Conservation (phyloP, 2,888 invertebrate genomes). For the Macropis europaea region DNA sequence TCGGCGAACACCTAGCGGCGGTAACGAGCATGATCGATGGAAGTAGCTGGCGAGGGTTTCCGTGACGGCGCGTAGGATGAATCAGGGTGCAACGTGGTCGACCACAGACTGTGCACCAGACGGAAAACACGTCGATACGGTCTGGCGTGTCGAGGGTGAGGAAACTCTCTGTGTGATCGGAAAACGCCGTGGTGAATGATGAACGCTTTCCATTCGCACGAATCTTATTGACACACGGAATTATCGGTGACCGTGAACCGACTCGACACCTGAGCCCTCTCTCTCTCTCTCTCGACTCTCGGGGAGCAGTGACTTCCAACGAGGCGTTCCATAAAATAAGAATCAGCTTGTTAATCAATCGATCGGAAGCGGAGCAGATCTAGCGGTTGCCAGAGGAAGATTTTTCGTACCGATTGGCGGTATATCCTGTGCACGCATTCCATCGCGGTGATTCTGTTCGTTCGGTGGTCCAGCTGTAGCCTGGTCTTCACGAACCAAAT, state of each 20-base stretch:
- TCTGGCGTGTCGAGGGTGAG: not conserved
- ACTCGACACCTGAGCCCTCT: too few species aligned
- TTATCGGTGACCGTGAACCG: too few species aligned
- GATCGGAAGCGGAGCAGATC: too few species aligned
- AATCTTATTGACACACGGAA: too few species aligned
- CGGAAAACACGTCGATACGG: conserved; percentile 8
- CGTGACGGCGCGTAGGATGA: not conserved
- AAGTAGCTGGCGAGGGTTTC: not conserved
- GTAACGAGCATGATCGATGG: conserved; percentile 19
- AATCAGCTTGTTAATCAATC: too few species aligned
- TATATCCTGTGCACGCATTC: conserved; percentile 93
- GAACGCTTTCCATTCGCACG: too few species aligned
- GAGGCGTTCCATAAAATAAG: too few species aligned
- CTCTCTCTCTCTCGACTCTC: too few species aligned
- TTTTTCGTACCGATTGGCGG: conserved; percentile 84
- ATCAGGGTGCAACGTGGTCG: not conserved
- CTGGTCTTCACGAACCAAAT: conserved; percentile 99
- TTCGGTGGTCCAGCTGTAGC: conserved; percentile 91
- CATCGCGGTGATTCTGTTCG: conserved; percentile 85
- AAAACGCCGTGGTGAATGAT: too few species aligned
- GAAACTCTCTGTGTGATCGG: too few species aligned
- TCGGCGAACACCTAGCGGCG: not conserved
- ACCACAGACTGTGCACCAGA: conserved; percentile 17
- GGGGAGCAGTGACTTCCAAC: too few species aligned
- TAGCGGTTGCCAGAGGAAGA: not conserved